Evolutionary conservation across 1,140 invertebrate species (phyloP).

Genomic region (Drosophila sproati): DNA sequence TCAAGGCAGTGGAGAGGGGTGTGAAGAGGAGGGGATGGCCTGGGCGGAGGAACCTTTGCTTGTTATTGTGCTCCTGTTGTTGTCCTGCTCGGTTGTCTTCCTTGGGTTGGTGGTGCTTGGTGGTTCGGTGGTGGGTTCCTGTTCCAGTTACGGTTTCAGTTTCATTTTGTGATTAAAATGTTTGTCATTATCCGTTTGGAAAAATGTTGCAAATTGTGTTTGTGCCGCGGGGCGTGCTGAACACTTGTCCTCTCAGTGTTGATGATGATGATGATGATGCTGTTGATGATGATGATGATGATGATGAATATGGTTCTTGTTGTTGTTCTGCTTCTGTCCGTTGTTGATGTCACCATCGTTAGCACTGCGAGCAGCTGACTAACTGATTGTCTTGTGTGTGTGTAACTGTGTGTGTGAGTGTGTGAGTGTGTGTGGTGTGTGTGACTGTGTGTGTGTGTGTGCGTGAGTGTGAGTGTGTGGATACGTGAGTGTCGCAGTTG

Average conservation of each 20-base stretch:
- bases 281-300: neutral
- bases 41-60: constrained; percentile 9
- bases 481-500: too few species aligned
- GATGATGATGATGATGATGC: neutral
- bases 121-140: constrained; percentile 31
- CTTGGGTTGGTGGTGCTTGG: constrained; percentile 4
- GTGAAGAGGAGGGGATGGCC: too few species aligned
- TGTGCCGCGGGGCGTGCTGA: constrained; percentile 73
- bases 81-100: constrained; percentile 33
- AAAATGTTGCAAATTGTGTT: constrained; percentile 84
- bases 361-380: neutral
- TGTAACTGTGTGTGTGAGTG: too few species aligned
- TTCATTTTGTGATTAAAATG: constrained; percentile 80
- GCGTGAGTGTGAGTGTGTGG: too few species aligned
- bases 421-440: too few species aligned
- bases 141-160: constrained; percentile 43
- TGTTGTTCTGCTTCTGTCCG: neutral
- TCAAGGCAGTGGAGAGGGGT: constrained; percentile 1
- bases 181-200: constrained; percentile 84
- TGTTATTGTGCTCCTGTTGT: constrained; percentile 37
- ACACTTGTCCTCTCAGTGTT: constrained; percentile 64
- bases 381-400: constrained; percentile 31
- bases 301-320: neutral
- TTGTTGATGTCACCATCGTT: constrained; percentile 27
- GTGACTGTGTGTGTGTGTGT: rapidly evolving